These are phyloP conservation scores for Dinoponera quadriceps DNA, from an alignment of 1,140 invertebrate genomes.

Conservation along the genomic window DNA sequence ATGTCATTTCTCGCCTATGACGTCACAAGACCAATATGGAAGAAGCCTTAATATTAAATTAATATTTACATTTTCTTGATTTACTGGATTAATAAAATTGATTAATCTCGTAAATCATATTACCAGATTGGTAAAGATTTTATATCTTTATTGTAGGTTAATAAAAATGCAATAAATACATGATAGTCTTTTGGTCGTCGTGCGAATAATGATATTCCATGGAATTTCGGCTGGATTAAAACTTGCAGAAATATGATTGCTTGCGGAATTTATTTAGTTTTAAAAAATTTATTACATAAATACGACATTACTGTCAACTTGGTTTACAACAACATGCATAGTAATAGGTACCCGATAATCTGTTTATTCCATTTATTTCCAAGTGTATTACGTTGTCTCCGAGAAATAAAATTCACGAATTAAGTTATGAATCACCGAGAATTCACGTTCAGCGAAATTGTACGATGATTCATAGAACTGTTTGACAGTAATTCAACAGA, in stretches of 20 bases:
- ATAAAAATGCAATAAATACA: no score
- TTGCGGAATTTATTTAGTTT: conserved; percentile 80
- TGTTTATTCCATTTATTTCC: conserved; percentile 64
- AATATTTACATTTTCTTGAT: no score
- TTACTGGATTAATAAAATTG: no score
- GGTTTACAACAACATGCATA: conserved; percentile 66
- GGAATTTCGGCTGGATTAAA: conserved; percentile 11
- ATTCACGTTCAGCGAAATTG: conserved; percentile 16
- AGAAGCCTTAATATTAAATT: no score
- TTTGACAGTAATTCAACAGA: not conserved
- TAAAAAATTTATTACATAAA: conserved; percentile 81
- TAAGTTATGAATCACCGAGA: conserved; percentile 37
- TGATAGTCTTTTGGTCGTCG: no score
- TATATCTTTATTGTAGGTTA: no score
- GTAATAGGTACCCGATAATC: conserved; percentile 57
- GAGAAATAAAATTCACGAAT: conserved; percentile 57
- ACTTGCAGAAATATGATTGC: conserved; percentile 64
- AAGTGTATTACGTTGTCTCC: conserved; percentile 58
- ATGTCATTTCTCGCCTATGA: no score
- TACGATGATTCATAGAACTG: conserved; percentile 30
- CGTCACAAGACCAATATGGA: no score
- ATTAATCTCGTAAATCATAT: no score
- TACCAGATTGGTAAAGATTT: no score
- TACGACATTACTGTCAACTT: conserved; percentile 70
- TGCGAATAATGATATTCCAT: no score